Percentiles rank a stretch among this genome's conserved stretches.
phyloP scores from a whole-genome alignment of 92 coral and sea anemone species.

The Epizoanthus stellaris region DNA sequence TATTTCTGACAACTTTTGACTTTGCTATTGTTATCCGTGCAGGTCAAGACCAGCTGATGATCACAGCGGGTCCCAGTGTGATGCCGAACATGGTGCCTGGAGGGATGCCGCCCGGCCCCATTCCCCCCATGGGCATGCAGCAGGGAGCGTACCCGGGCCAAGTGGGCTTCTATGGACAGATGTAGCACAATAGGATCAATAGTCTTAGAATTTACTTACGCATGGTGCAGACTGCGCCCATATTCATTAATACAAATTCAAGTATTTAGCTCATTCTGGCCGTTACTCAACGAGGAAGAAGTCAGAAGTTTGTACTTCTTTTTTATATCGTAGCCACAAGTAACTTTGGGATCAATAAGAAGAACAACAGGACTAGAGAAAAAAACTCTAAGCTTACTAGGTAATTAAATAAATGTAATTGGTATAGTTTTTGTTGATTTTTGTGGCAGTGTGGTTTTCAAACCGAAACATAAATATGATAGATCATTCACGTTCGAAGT shows the following conservation, averaged over 20 bases:
- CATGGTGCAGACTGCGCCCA: slow-evolving; percentile 24
- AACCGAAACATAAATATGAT: slow-evolving; percentile 17
- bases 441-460: slow-evolving; percentile 33
- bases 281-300: neutral
- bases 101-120: slow-evolving; percentile 72
- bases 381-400: slow-evolving; percentile 3
- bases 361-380: neutral
- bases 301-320: slow-evolving; percentile 18
- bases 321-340: slow-evolving; percentile 30
- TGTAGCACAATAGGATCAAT: slow-evolving; percentile 33
- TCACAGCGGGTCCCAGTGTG: slow-evolving; percentile 96
- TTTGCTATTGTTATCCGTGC: slow-evolving; percentile 2
- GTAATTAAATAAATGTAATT: slow-evolving; percentile 33
- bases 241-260: slow-evolving; percentile 34
- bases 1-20: too few species aligned
- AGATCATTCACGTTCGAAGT: slow-evolving; percentile 23
- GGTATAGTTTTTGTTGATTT: slow-evolving; percentile 29
- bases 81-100: slow-evolving; percentile 76
- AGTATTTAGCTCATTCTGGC: slow-evolving; percentile 31
- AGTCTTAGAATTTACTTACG: slow-evolving; percentile 46
- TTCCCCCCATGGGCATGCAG: slow-evolving; percentile 53
- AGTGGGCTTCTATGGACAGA: slow-evolving; percentile 47
- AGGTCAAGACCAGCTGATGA: slow-evolving; percentile 96
- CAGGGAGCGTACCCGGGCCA: slow-evolving; percentile 49
- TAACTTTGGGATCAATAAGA: slow-evolving; percentile 30